A percentile compares a stretch with the other conserved stretches of the same genome.
Evolutionary conservation across 2,888 invertebrate species (phyloP).

Genomic region (Stenotaenia linearis): DNA sequence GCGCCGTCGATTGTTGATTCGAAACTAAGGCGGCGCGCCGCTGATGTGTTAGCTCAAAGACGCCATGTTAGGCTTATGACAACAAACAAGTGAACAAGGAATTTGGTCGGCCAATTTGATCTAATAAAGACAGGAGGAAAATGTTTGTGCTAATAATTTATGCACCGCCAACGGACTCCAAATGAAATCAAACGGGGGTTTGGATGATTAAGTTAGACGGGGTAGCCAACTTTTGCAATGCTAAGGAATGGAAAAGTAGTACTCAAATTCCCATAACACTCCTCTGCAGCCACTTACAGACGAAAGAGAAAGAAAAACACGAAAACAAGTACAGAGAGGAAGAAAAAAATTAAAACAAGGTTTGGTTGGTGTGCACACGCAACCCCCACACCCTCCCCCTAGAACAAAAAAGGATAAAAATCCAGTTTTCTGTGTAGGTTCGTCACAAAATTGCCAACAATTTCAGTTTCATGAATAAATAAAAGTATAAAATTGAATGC

Average conservation of each 20-base stretch:
- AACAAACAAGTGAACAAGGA: slow-evolving; percentile 29
- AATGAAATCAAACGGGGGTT: slow-evolving; percentile 21
- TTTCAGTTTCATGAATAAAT: slow-evolving; percentile 9
- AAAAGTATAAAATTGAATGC: slow-evolving; percentile 20
- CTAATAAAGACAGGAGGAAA: slow-evolving; percentile 1
- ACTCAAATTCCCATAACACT: slow-evolving; percentile 1
- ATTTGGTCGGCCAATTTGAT: slow-evolving; percentile 24
- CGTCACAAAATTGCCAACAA: not conserved
- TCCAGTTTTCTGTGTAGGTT: not conserved
- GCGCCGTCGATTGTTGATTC: slow-evolving; percentile 29
- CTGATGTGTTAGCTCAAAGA: slow-evolving; percentile 11
- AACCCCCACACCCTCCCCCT: not conserved
- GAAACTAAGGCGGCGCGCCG: not conserved
- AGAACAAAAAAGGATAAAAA: not conserved
- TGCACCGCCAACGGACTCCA: slow-evolving; percentile 23
- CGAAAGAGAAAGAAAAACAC: not conserved
- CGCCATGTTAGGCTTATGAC: slow-evolving; percentile 32
- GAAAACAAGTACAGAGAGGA: not conserved
- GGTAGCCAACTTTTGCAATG: not conserved
- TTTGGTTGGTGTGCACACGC: not conserved
- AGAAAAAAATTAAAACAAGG: not conserved
- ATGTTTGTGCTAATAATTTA: slow-evolving; percentile 26
- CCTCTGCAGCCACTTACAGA: slow-evolving; percentile 17
- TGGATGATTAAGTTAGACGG: not conserved
- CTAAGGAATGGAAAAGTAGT: not conserved